A percentile compares a stretch with the other conserved stretches of the same genome.
phyloP scores from a whole-genome alignment of 2,888 invertebrate genomes.

The Stenurella melanura region DNA sequence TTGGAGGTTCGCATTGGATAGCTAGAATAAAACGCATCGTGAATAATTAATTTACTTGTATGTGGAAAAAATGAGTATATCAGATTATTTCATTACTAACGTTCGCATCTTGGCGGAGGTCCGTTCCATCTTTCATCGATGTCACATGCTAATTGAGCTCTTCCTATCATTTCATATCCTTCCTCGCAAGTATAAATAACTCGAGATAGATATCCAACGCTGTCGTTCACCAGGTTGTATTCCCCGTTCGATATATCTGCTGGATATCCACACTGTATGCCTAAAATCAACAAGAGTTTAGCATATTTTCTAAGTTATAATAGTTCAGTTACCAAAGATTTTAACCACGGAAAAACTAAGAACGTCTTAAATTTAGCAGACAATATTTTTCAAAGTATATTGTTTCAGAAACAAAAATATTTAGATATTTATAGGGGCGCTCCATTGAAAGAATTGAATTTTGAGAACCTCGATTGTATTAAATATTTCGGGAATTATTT shows the following conservation, averaged over 20 bases:
- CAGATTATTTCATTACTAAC: slow-evolving; percentile 73
- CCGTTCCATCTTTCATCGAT: slow-evolving; percentile 96
- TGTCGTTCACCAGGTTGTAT: slow-evolving; percentile 88
- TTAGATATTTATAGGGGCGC: no score
- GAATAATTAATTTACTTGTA: neutral
- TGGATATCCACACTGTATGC: slow-evolving; percentile 92
- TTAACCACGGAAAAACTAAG: no score
- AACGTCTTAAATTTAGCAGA: no score
- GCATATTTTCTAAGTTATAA: no score
- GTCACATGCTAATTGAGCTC: slow-evolving; percentile 90
- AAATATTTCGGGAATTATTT: no score
- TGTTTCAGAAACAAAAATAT: no score
- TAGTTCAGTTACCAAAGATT: no score
- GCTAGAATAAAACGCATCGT: slow-evolving; percentile 73
- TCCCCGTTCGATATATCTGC: slow-evolving; percentile 89
- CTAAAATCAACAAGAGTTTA: slow-evolving; percentile 72
- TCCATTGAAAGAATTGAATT: no score
- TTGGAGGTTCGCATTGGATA: slow-evolving; percentile 83
- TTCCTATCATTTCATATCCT: slow-evolving; percentile 90
- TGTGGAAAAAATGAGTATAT: neutral
- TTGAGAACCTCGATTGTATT: no score
- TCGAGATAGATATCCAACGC: slow-evolving; percentile 89
- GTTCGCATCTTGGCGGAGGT: slow-evolving; percentile 91
- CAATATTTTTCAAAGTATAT: no score
- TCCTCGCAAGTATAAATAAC: slow-evolving; percentile 89